Conservation (phyloP, 2,797 vertebrate species). For the Clarias laeviceps region DNA sequence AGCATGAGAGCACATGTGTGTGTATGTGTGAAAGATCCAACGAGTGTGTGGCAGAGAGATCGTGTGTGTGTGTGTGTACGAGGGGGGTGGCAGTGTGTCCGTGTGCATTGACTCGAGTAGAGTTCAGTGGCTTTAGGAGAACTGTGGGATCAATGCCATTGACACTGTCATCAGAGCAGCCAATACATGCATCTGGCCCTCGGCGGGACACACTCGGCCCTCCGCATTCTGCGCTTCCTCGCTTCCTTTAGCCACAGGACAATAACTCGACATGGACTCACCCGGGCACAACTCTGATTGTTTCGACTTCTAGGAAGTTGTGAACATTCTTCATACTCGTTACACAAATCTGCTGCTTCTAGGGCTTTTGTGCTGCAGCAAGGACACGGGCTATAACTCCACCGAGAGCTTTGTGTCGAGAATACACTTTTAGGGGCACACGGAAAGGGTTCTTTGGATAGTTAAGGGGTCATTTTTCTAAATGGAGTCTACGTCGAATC, state of each 20-base stretch:
- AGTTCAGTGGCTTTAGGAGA: constrained; percentile 42
- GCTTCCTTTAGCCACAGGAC: neutral
- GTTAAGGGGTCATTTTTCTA: neutral
- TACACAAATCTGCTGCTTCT: neutral
- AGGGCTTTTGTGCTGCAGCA: neutral
- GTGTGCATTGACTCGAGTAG: constrained; percentile 29
- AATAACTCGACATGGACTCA: constrained; percentile 10
- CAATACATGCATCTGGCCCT: constrained; percentile 30
- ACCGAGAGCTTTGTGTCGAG: neutral
- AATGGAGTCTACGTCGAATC: neutral
- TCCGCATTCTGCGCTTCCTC: neutral
- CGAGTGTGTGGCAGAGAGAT: neutral
- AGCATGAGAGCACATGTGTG: constrained; percentile 21
- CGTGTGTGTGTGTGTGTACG: constrained; percentile 5
- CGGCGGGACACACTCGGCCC: constrained; percentile 21
- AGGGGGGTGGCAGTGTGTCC: constrained; percentile 16
- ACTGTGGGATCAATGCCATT: constrained; percentile 39
- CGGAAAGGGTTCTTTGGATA: neutral
- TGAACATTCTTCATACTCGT: neutral
- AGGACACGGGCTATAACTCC: neutral
- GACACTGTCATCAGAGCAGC: constrained; percentile 44
- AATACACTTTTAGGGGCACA: neutral
- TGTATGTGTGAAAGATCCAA: neutral
- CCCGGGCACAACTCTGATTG: constrained; percentile 5
- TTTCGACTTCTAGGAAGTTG: constrained; percentile 1